phyloP scores from a whole-genome alignment of 2,113 vertebrate species.

The Prunella fulvescens region DNA sequence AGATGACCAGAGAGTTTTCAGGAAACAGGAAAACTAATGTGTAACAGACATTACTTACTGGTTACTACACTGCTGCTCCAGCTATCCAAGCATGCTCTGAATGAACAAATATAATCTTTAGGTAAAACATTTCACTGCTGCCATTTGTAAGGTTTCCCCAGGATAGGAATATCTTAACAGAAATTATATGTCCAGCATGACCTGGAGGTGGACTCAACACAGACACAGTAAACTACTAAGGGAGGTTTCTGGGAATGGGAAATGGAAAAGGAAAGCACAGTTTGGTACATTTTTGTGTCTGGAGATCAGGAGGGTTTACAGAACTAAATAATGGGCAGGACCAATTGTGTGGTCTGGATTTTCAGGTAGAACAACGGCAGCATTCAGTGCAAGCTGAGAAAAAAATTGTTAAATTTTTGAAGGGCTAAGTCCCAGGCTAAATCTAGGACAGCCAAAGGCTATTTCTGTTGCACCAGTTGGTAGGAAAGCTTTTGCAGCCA shows the following conservation, averaged over 20 bases:
- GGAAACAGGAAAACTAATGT: background rate
- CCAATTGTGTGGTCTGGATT: background rate
- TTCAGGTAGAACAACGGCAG: background rate
- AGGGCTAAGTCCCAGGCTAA: background rate
- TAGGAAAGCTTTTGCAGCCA: constrained; percentile 44
- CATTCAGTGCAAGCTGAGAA: background rate
- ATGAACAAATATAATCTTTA: background rate
- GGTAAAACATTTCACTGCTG: background rate
- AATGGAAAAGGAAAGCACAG: background rate
- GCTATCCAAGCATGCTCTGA: background rate
- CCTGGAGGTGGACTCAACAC: background rate
- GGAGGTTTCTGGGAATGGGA: background rate
- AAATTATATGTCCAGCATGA: background rate
- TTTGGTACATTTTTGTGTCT: background rate
- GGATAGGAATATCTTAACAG: background rate
- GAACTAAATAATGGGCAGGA: background rate
- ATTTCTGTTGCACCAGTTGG: background rate
- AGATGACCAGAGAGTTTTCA: background rate
- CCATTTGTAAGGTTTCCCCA: background rate
- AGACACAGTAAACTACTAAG: background rate
- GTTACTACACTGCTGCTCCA: background rate
- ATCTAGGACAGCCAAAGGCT: constrained; percentile 17
- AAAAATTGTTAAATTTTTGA: background rate
- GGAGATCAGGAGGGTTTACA: background rate
- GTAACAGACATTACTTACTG: background rate